These are phyloP conservation scores for Poeciliopsis gracilis DNA, from an alignment of 2,797 vertebrate species.

Conservation along the genomic window DNA sequence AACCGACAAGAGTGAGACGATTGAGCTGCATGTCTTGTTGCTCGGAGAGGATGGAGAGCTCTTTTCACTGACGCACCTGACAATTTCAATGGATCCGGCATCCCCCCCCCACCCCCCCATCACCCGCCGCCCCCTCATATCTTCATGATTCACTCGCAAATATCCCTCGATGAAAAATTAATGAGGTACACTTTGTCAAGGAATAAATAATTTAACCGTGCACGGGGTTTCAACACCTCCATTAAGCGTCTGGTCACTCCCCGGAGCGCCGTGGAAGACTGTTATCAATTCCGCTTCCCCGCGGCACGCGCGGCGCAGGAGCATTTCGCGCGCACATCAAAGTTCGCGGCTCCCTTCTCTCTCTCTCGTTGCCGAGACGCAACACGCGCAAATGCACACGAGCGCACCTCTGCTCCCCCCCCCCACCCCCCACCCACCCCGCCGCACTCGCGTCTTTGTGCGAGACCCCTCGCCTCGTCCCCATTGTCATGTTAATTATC, in stretches of 20 bases:
- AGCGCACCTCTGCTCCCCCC: slow-evolving; percentile 42
- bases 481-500: slow-evolving; percentile 75
- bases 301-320: slow-evolving; percentile 2
- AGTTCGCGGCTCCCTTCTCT: slow-evolving; percentile 54
- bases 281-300: slow-evolving; percentile 37
- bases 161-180: slow-evolving; percentile 72
- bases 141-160: slow-evolving; percentile 66
- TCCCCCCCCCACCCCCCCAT: rapidly evolving
- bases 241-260: slow-evolving; percentile 69
- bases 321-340: slow-evolving; percentile 59
- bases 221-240: slow-evolving; percentile 71
- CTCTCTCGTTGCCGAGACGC: slow-evolving; percentile 44
- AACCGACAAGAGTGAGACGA: slow-evolving; percentile 16
- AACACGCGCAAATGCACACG: slow-evolving; percentile 19
- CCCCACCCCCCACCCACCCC: too few species aligned
- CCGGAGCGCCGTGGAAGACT: slow-evolving; percentile 37
- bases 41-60: slow-evolving; percentile 13
- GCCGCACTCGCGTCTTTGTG: slow-evolving; percentile 66
- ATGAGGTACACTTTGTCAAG: slow-evolving; percentile 76
- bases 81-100: slow-evolving; percentile 46
- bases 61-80: slow-evolving; percentile 22
- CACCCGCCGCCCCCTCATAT: slow-evolving; percentile 23
- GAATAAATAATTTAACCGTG: slow-evolving; percentile 73
- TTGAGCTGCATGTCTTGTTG: background rate
- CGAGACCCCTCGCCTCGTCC: slow-evolving; percentile 64